Percentiles rank a stretch among this genome's conserved stretches.
These are phyloP conservation scores for Agonopterix alstromeriana DNA, from an alignment of 2,888 invertebrate genomes.

Conservation along the genomic window DNA sequence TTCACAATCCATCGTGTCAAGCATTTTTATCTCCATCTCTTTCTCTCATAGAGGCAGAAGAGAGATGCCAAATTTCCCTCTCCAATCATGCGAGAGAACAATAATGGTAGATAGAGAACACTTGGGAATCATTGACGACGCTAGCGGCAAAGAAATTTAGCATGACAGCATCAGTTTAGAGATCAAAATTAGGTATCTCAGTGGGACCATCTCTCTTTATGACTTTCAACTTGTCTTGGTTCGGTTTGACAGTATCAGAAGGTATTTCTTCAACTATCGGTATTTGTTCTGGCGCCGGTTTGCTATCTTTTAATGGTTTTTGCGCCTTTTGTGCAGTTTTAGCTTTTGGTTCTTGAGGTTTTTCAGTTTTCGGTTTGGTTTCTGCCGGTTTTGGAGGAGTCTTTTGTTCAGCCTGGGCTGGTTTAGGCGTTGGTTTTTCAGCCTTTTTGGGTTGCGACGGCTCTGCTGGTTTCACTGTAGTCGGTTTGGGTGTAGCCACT, in stretches of 20 bases:
- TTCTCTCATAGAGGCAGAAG: no score
- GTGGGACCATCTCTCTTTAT: conserved; percentile 76
- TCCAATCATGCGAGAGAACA: no score
- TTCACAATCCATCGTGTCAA: no score
- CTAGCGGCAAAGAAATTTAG: no score
- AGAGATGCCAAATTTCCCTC: no score
- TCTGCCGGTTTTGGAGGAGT: conserved; percentile 13
- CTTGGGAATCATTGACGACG: no score
- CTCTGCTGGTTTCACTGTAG: conserved; percentile 30
- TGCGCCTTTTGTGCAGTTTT: not conserved
- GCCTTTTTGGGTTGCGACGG: conserved; percentile 2
- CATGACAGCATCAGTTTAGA: conserved; percentile 19
- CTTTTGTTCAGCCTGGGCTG: conserved; percentile 14
- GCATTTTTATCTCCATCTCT: no score
- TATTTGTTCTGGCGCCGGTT: conserved; percentile 33
- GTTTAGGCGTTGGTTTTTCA: conserved; percentile 6
- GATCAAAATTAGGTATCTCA: conserved; percentile 57
- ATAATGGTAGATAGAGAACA: no score
- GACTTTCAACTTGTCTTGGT: conserved; percentile 74
- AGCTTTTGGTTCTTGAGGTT: conserved; percentile 8
- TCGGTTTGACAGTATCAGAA: conserved; percentile 71
- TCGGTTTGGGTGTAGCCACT: conserved; percentile 16
- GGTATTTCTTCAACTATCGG: conserved; percentile 75
- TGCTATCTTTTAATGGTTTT: conserved; percentile 10
- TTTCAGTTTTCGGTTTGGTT: conserved; percentile 11